A percentile compares a stretch with the other conserved stretches of the same genome.
Evolutionary conservation across 2,888 invertebrate genomes (phyloP).

Genomic region (Cheiracanthium punctorium): DNA sequence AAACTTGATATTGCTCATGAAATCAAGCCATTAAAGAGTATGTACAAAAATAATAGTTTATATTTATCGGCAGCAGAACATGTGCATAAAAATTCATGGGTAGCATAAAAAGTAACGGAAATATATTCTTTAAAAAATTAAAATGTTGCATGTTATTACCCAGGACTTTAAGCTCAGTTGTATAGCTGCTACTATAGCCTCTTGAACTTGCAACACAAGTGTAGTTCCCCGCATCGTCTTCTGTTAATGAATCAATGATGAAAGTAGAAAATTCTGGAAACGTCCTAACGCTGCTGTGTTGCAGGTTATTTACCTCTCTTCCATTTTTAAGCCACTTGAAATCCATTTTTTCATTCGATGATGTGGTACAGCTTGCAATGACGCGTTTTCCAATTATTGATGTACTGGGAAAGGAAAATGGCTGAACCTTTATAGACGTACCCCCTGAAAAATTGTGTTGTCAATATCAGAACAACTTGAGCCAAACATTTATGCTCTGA

Average conservation of each 20-base stretch:
- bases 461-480: too few species aligned
- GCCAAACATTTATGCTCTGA: too few species aligned
- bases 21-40: too few species aligned
- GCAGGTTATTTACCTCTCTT: constrained; percentile 14
- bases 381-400: constrained; percentile 42
- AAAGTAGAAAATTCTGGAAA: constrained; percentile 54
- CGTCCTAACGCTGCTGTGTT: constrained; percentile 26
- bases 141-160: too few species aligned
- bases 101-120: too few species aligned
- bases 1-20: too few species aligned
- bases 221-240: constrained; percentile 59
- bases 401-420: constrained; percentile 39
- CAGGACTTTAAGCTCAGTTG: constrained; percentile 39
- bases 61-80: too few species aligned
- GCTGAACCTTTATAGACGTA: constrained; percentile 38
- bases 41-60: too few species aligned
- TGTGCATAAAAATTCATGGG: too few species aligned
- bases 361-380: constrained; percentile 30
- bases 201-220: constrained; percentile 61
- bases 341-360: constrained; percentile 45
- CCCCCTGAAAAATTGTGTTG: constrained; percentile 34
- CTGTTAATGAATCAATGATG: constrained; percentile 41
- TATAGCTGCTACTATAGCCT: constrained; percentile 38
- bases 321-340: constrained; percentile 59
- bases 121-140: too few species aligned